Base-by-base conservation (phyloP, 2,888 invertebrate genomes). In the Cinara cedri region DNA sequence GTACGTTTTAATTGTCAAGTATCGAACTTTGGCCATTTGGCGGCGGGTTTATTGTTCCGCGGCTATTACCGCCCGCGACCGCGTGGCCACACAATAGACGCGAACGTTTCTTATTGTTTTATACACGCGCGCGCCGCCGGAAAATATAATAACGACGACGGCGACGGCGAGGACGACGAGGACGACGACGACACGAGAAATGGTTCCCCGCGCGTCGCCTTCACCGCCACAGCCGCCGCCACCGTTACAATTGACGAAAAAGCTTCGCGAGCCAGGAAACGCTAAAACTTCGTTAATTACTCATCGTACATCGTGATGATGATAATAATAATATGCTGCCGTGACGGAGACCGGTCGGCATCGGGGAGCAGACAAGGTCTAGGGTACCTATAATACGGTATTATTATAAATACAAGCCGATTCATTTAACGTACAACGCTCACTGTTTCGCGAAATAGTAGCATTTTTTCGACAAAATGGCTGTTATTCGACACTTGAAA, bases 231-330 rank as follows among this genome's bases (percentile, higher is more conserved):
- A 44, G 11, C 21, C 14, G 10, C 24, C n/a, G n/a, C n/a, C n/a
- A 6, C 34, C 34, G 34, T 24, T 13, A 8, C 54, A 44, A 65
- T 65, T 54, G 74, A 75, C 63, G 63, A 65, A 65, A 75, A 65
- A 75, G 26, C 65, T n/a, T 76, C 57, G 57, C 55, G 66, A 51
- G 57, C 55, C 76, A 51, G 57, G 46, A 66, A 49, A 76, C 66
- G 26, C 76, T 57, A 46, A 76, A 76, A 76, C 76, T 76, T 76
- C 76, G 66, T 76, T 76, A 76, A 76, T 76, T 76, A 76, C 66
- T 76, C 76, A 76, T 76, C 66, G 19, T 46, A 24, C 26, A 34
- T 6, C 3, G 6, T 34, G 34, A 34, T 34, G 34, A 34, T 34
- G 34, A 34, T 6, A 6, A 34, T 34, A 6, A 34, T 34, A 34